Conservation (phyloP, 2,888 invertebrate species). For the Psylliodes chrysocephalus region DNA sequence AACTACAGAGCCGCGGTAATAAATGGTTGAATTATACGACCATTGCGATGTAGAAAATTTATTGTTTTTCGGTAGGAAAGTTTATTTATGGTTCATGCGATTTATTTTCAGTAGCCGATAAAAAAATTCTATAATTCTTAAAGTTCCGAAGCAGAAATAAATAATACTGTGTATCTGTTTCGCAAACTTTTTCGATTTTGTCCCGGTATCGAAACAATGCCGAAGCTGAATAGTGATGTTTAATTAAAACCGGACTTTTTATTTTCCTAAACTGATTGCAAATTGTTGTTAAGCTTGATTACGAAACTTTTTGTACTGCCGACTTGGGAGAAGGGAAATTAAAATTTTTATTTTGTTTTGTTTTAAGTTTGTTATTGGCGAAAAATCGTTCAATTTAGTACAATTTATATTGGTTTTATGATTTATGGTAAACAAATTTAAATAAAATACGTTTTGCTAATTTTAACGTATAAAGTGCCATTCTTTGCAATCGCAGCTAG, state of each 20-base stretch:
- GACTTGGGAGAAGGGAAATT: background rate
- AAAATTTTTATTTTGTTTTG: slow-evolving; percentile 21
- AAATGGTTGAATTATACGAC: slow-evolving; percentile 40
- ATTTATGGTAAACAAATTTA: no score
- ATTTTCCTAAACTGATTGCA: slow-evolving; percentile 14
- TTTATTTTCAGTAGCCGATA: slow-evolving; percentile 29
- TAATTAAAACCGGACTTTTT: slow-evolving; percentile 16
- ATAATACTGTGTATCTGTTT: background rate
- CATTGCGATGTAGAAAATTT: slow-evolving; percentile 27
- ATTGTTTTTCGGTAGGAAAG: slow-evolving; percentile 19
- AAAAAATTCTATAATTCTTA: slow-evolving; percentile 28
- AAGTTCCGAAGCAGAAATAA: background rate
- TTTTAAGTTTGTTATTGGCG: background rate
- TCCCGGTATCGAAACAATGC: background rate
- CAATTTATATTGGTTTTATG: no score
- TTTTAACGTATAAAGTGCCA: no score
- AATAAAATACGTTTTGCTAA: no score
- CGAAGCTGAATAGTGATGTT: slow-evolving; percentile 6
- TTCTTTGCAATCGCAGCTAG: no score
- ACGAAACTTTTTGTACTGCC: slow-evolving; percentile 6
- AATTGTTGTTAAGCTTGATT: slow-evolving; percentile 15
- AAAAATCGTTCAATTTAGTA: no score
- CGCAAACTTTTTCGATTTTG: slow-evolving; percentile 7
- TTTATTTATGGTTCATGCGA: slow-evolving; percentile 29
- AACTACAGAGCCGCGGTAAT: slow-evolving; percentile 29